A percentile compares a stretch with the other conserved stretches of the same genome.
Conservation (phyloP, 2,888 invertebrate genomes). For the Nebria brevicollis region DNA sequence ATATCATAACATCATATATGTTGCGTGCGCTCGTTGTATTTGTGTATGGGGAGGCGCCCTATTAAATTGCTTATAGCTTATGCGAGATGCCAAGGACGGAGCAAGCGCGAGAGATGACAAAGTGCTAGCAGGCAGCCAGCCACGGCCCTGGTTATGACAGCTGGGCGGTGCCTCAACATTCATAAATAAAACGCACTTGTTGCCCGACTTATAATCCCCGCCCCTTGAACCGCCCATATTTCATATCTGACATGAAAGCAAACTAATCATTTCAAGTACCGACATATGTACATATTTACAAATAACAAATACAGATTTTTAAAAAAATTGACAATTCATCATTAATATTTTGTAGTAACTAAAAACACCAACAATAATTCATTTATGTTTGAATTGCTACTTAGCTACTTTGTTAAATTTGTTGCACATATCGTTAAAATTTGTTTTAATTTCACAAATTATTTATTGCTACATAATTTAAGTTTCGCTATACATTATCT, state of each 20-base stretch:
- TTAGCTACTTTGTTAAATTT: too few species aligned
- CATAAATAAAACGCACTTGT: conserved; percentile 78
- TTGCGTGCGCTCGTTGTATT: conserved; percentile 4
- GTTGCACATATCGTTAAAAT: too few species aligned
- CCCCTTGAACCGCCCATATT: conserved; percentile 64
- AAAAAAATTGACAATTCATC: too few species aligned
- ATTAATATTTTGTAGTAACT: too few species aligned
- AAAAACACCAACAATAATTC: too few species aligned
- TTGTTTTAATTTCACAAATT: too few species aligned
- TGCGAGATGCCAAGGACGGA: conserved; percentile 50
- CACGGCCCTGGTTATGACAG: conserved; percentile 76
- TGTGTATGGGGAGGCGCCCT: conserved; percentile 6
- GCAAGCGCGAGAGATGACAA: conserved; percentile 63
- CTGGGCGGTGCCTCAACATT: conserved; percentile 72
- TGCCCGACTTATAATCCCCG: conserved; percentile 70
- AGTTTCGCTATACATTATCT: too few species aligned
- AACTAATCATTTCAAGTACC: not conserved
- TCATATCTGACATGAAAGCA: conserved; percentile 41
- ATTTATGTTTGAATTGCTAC: too few species aligned
- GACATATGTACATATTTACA: too few species aligned
- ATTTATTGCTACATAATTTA: too few species aligned
- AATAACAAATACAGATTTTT: too few species aligned
- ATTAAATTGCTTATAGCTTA: conserved; percentile 3
- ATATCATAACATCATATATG: not conserved
- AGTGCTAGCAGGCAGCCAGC: conserved; percentile 67